Evolutionary conservation across 2,888 invertebrate species (phyloP).

Genomic region (Druceiella hillmani): DNA sequence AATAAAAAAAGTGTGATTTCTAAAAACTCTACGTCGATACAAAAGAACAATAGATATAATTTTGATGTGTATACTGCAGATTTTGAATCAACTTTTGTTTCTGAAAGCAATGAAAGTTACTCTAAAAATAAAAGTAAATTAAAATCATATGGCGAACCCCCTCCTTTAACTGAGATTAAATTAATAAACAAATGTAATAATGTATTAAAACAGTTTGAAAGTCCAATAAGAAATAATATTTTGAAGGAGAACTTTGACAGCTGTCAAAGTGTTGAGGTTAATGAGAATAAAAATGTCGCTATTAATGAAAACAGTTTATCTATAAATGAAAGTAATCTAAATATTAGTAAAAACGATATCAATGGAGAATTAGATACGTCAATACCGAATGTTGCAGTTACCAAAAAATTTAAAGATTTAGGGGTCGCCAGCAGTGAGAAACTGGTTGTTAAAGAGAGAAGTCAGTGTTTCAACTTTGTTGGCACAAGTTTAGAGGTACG

Average conservation of each 20-base stretch:
- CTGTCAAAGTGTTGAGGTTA: neutral
- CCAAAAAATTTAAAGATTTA: too few relatives aligned
- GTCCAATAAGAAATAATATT: constrained; percentile 34
- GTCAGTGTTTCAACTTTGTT: constrained; percentile 25
- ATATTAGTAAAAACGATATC: too few relatives aligned
- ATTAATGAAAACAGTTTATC: too few relatives aligned
- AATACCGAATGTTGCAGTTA: too few relatives aligned
- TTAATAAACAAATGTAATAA: constrained; percentile 37
- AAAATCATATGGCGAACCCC: constrained; percentile 50
- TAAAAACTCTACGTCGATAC: constrained; percentile 33
- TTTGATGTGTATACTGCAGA: constrained; percentile 40
- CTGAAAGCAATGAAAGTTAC: constrained; percentile 33
- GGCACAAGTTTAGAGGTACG: too few relatives aligned
- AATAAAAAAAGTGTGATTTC: constrained; percentile 29
- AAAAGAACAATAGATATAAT: constrained; percentile 27
- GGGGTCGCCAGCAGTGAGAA: constrained; percentile 22
- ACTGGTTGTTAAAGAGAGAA: constrained; percentile 24
- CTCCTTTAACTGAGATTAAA: constrained; percentile 47
- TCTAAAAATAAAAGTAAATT: constrained; percentile 47
- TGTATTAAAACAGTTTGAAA: constrained; percentile 38
- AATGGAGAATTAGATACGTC: too few relatives aligned
- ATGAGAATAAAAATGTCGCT: constrained; percentile 1
- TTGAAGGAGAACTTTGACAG: constrained; percentile 11
- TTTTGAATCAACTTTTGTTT: constrained; percentile 42
- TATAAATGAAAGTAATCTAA: too few relatives aligned